phyloP scores from a whole-genome alignment of 2,797 vertebrate genomes.

The Ara ararauna region DNA sequence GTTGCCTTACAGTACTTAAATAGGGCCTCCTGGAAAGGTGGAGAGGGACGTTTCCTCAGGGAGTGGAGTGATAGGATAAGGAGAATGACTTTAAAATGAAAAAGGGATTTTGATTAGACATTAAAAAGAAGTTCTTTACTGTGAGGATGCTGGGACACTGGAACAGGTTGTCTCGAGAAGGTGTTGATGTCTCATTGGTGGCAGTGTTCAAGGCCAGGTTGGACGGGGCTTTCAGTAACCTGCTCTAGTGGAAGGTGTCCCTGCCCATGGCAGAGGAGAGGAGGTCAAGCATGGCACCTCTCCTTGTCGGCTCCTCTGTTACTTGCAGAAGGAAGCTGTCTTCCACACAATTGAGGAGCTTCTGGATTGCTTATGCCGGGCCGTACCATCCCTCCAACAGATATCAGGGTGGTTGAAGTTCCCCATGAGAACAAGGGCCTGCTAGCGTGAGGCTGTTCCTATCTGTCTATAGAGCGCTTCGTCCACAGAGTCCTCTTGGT shows the following conservation, averaged over 20 bases:
- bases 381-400: too few species aligned
- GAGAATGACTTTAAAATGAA: background rate
- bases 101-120: background rate
- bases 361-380: too few species aligned
- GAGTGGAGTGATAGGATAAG: background rate
- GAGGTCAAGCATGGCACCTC: too few species aligned
- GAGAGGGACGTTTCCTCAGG: background rate
- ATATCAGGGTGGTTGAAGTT: too few species aligned
- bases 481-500: too few species aligned
- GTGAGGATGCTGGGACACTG: accelerated
- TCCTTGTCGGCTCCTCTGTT: too few species aligned
- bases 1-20: background rate
- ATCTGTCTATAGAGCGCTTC: too few species aligned
- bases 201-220: background rate
- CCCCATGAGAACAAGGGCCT: too few species aligned
- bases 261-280: accelerated
- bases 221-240: background rate
- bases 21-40: background rate
- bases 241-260: background rate
- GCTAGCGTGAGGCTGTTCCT: too few species aligned
- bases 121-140: background rate
- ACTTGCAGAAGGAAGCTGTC: too few species aligned
- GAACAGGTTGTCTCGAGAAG: background rate
- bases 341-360: too few species aligned
- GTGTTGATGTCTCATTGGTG: accelerated